Evolutionary conservation across 2,797 vertebrate genomes (phyloP).

Genomic region (Schizopygopsis pylzovi): DNA sequence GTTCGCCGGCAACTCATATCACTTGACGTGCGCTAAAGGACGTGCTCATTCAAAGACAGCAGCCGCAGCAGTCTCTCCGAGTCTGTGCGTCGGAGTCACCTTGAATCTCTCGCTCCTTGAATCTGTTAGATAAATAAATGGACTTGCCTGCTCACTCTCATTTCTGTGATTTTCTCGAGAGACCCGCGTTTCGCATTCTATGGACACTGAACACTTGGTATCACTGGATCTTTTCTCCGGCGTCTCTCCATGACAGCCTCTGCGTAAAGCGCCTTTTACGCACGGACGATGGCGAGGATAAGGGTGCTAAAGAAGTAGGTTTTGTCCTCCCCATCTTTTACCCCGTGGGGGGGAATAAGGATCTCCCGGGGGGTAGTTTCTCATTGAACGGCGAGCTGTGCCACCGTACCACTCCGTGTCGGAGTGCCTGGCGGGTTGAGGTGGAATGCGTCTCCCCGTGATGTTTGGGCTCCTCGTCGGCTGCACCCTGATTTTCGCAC

Average conservation of each 20-base stretch:
- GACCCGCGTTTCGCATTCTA: slow-evolving; percentile 64
- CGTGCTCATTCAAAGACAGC: slow-evolving; percentile 53
- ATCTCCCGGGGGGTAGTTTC: slow-evolving; percentile 54
- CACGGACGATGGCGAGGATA: slow-evolving; percentile 82
- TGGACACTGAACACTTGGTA: slow-evolving; percentile 67
- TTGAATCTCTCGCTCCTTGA: slow-evolving; percentile 78
- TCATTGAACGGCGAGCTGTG: slow-evolving; percentile 60
- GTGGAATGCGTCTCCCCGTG: slow-evolving; percentile 85
- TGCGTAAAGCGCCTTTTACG: slow-evolving; percentile 69
- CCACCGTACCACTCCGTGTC: slow-evolving; percentile 60
- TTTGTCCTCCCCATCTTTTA: slow-evolving; percentile 71
- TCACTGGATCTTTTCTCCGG: slow-evolving; percentile 59
- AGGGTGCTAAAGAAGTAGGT: slow-evolving; percentile 75
- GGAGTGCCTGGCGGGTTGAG: slow-evolving; percentile 64
- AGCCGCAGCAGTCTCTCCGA: slow-evolving; percentile 71
- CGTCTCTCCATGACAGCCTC: slow-evolving; percentile 63
- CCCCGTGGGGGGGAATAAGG: slow-evolving; percentile 66
- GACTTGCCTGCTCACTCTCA: slow-evolving; percentile 76
- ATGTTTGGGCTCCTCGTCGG: slow-evolving; percentile 79
- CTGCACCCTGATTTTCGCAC: slow-evolving; percentile 85
- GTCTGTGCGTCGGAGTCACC: slow-evolving; percentile 71
- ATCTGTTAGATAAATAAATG: slow-evolving; percentile 84
- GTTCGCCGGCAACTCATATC: slow-evolving; percentile 89
- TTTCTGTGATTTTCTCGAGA: slow-evolving; percentile 68
- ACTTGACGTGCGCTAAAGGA: slow-evolving; percentile 75